Percentiles rank a stretch among this genome's conserved stretches.
Conservation (phyloP, 2,797 vertebrate species). For the Petrocephalus schoutedeni region DNA sequence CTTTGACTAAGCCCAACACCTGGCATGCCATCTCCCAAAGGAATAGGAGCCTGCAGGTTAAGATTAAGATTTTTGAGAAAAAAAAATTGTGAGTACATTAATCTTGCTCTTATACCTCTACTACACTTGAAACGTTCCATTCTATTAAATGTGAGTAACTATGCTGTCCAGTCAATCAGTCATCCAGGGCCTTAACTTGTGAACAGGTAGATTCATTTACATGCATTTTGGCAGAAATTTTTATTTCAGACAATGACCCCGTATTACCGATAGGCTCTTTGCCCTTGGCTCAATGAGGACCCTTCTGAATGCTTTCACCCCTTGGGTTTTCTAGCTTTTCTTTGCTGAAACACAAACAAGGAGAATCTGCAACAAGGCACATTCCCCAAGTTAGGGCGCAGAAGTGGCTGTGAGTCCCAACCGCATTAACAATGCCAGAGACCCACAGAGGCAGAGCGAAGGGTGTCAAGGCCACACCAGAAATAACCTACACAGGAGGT, state of each 20-base stretch:
- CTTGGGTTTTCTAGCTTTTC: background rate
- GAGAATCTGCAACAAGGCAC: slow-evolving; percentile 29
- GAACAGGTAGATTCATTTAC: background rate
- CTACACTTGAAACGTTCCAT: background rate
- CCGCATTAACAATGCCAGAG: slow-evolving; percentile 17
- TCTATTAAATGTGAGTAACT: background rate
- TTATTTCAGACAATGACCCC: background rate
- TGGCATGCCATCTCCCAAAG: background rate
- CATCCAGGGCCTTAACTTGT: background rate
- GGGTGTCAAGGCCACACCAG: slow-evolving; percentile 44
- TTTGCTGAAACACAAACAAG: slow-evolving; percentile 15
- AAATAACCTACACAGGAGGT: slow-evolving; percentile 37
- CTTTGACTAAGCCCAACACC: background rate
- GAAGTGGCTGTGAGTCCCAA: background rate
- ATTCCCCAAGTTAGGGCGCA: slow-evolving; percentile 16
- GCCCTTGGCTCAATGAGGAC: background rate
- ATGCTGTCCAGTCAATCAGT: background rate
- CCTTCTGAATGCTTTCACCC: background rate
- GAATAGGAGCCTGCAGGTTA: background rate
- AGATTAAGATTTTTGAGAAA: background rate
- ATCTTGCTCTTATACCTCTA: background rate
- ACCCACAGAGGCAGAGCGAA: slow-evolving; percentile 26
- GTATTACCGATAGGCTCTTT: background rate
- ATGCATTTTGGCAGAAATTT: background rate
- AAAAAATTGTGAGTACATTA: background rate